Percentiles rank a stretch among this genome's conserved stretches.
Conservation (phyloP, 2,797 vertebrate genomes). For the Eidolon dupreanum region DNA sequence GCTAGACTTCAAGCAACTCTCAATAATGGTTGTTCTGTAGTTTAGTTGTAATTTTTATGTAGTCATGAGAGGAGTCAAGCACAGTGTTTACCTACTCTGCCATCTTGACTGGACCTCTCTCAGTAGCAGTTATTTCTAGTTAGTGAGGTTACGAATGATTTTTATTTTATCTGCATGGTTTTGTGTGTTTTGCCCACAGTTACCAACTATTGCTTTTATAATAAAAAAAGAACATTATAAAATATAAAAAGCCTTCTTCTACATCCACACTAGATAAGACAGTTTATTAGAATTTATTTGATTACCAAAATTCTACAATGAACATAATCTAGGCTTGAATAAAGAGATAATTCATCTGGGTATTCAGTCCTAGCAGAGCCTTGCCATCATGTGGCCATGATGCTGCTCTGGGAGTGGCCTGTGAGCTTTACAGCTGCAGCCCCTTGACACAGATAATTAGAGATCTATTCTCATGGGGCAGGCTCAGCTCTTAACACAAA, state of each 20-base stretch:
- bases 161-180: not conserved
- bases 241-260: not conserved
- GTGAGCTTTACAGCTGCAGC: not conserved
- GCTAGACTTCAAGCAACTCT: too few species aligned
- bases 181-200: not conserved
- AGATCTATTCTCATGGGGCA: not conserved
- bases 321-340: not conserved
- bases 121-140: not conserved
- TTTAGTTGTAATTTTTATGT: too few species aligned
- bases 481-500: not conserved
- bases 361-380: not conserved
- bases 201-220: not conserved
- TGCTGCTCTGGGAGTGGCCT: not conserved
- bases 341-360: not conserved
- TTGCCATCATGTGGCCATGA: rapidly evolving
- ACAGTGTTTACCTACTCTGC: too few species aligned
- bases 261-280: not conserved
- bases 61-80: too few species aligned
- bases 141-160: not conserved
- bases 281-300: not conserved
- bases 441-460: not conserved
- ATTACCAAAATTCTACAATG: not conserved
- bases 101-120: too few species aligned
- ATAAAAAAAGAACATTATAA: not conserved
- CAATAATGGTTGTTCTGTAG: too few species aligned